Conservation (phyloP, 2,113 vertebrate species). For the Dipodomys spectabilis region DNA sequence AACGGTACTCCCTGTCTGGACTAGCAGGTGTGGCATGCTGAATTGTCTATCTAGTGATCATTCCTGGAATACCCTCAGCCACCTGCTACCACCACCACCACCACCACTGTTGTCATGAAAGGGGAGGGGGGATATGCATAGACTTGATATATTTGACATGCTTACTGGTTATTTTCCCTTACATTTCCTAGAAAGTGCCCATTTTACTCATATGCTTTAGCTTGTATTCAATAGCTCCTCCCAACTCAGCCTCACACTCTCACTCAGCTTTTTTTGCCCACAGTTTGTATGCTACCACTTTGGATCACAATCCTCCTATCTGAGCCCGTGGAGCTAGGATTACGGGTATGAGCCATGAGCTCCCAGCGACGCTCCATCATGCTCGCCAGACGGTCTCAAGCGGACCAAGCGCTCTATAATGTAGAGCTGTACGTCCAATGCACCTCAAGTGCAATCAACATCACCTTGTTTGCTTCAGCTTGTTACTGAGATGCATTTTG, state of each 20-base stretch:
- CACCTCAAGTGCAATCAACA: neutral
- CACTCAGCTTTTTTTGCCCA: too few relatives aligned
- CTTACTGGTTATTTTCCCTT: neutral
- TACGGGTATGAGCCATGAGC: too few relatives aligned
- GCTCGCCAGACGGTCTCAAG: neutral
- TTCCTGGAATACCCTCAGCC: constrained; percentile 10
- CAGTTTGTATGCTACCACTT: too few relatives aligned
- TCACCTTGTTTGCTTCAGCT: constrained; percentile 35
- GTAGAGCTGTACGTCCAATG: neutral
- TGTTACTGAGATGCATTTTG: constrained; percentile 12
- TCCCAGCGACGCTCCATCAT: neutral
- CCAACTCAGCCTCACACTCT: too few relatives aligned
- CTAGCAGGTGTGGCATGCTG: neutral
- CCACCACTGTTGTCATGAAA: neutral
- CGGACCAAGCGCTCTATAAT: neutral
- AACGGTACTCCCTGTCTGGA: neutral
- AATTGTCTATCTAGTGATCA: neutral
- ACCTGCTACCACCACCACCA: constrained; percentile 6
- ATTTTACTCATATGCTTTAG: constrained; percentile 1
- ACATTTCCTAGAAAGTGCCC: constrained; percentile 3
- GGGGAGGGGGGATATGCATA: neutral
- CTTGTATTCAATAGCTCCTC: neutral
- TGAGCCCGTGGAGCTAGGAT: too few relatives aligned
- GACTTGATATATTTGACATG: neutral
- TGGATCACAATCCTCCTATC: too few relatives aligned